Conservation (phyloP, 2,888 invertebrate genomes). For the Aphidoletes aphidimyza region DNA sequence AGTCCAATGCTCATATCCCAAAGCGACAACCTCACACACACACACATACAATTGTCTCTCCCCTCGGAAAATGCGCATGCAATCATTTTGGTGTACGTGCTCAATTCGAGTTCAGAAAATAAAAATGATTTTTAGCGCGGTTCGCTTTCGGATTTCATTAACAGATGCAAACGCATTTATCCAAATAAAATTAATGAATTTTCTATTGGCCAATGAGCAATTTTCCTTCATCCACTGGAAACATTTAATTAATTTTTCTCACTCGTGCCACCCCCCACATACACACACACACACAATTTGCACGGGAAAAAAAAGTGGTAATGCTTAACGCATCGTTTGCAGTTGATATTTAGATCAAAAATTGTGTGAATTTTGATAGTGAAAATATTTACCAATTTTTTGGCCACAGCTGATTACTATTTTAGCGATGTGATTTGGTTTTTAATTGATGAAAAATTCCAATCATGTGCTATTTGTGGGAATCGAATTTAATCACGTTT, state of each 20-base stretch:
- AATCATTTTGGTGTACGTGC: conserved; percentile 17
- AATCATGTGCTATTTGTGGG: neutral
- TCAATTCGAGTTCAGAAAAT: conserved; percentile 18
- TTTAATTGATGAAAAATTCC: neutral
- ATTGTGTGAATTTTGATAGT: neutral
- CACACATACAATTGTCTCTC: neutral
- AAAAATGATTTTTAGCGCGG: conserved; percentile 17
- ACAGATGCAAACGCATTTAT: neutral
- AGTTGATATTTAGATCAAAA: too few relatives aligned
- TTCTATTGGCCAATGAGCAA: conserved; percentile 3
- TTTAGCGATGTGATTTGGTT: neutral
- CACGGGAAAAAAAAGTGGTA: too few relatives aligned
- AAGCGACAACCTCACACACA: neutral
- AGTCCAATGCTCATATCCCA: neutral
- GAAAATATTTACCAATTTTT: neutral
- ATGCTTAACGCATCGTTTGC: neutral
- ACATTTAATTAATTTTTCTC: conserved; percentile 18
- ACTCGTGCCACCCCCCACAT: too few relatives aligned
- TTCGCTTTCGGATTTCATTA: neutral
- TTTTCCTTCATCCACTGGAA: neutral
- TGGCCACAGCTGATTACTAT: neutral
- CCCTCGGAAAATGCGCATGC: neutral
- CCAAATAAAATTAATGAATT: conserved; percentile 7
- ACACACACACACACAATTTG: neutral
- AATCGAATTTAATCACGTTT: too few relatives aligned